Conservation (phyloP, 2,888 invertebrate genomes). For the Watsonalla cultraria region DNA sequence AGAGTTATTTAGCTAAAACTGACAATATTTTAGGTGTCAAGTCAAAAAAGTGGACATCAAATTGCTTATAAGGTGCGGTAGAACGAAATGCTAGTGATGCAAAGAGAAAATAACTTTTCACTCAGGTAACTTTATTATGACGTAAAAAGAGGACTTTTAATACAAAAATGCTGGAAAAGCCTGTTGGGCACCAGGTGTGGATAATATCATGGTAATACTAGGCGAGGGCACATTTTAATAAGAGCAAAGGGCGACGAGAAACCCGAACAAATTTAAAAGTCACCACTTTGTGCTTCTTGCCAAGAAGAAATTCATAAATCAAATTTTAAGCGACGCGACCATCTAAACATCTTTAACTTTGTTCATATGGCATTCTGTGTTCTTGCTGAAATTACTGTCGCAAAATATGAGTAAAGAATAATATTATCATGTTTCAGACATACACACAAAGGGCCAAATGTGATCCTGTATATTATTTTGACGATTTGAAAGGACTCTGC, state of each 20-base stretch:
- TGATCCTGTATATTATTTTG: no score
- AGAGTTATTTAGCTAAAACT: no score
- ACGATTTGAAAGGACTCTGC: no score
- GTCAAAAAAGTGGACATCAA: no score
- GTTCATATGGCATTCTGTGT: background rate
- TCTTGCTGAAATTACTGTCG: background rate
- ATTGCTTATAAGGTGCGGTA: no score
- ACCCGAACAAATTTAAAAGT: constrained; percentile 49
- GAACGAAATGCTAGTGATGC: background rate
- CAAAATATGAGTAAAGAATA: background rate
- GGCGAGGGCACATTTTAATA: constrained; percentile 32
- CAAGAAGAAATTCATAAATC: constrained; percentile 40
- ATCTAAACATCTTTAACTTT: background rate
- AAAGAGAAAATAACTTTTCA: background rate
- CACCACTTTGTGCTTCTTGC: constrained; percentile 41
- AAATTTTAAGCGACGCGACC: constrained; percentile 36
- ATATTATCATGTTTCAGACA: no score
- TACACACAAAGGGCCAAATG: no score
- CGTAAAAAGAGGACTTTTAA: background rate
- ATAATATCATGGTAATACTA: constrained; percentile 27
- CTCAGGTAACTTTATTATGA: background rate
- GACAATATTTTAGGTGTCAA: no score
- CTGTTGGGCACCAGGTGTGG: constrained; percentile 30
- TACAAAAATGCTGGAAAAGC: background rate
- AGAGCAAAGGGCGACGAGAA: constrained; percentile 29